Evolutionary conservation across 2,888 invertebrate genomes (phyloP), one percentile per base, ranked within the genome.

Genomic region (Diachrysia chrysitis): DNA sequence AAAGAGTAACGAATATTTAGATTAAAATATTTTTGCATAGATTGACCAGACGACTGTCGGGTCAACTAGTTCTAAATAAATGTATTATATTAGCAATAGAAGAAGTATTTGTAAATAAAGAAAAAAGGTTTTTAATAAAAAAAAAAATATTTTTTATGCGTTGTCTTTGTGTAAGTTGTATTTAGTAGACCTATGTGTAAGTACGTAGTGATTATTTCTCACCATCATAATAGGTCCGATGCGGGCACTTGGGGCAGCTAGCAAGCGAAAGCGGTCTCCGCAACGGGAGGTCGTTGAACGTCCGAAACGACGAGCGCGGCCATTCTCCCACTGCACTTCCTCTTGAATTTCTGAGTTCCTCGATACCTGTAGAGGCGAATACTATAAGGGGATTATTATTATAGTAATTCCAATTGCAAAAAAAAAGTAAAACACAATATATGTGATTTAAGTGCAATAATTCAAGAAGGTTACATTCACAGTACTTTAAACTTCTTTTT

Each of bases 251-350:
- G 21, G 93, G 93, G 83, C 94, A 95, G 89, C 93, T 95, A 95
- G 90, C 95, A 95, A 89, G 92, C 93, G 78, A 95, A 95, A 82
- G 90, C 90, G 82, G 95, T 95, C 89, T 95, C 95, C 63, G 93
- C 94, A 78, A 91, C 76, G 73, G 90, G 84, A 25, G 85, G 85
- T 69, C 87, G 84, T 29, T 82, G 68, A 68, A 87, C 61, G 72
- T 89, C 86, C 86, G 94, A 87, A 57, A 91, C 89, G 90, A 92
- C 89, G 85, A 93, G 86, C 82, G 93, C 89, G 81, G 93, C 93
- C 94, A 95, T 87, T 83, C 94, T 84, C 76, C 90, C 85, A 77
- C 92, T 88, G 85, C 90, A 92, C 85, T 95, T 93, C 92, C 91
- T 93, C 91, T 95, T 94, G 88, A 94, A 83, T 88, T 93, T 92